Base-by-base conservation (phyloP, 2,797 vertebrate genomes). In the Neomorphus geoffroyi region DNA sequence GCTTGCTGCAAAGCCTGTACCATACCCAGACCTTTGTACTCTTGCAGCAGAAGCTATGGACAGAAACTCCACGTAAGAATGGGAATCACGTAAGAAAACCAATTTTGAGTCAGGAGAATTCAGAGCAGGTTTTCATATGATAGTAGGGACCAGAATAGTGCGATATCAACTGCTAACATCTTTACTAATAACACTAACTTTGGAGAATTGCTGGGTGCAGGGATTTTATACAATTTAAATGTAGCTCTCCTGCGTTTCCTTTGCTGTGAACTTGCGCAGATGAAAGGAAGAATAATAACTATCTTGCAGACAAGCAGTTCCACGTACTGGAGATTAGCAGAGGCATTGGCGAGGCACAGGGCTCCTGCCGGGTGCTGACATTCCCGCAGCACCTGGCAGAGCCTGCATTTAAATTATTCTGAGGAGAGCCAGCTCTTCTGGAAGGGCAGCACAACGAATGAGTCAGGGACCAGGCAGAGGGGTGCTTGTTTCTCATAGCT, bases 231-330 rank as follows among this genome's bases (percentile, higher is more conserved):
- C 89, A 60, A 86, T 94, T 93, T 95, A 93, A 88, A 90, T 80
- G 80, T 84, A 89, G 66, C 77, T 92, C 93, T 92, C 88, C 88
- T 88, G 86, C 6, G 1, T 71, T 96, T 71, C 77, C 73, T 95
- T 81, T 77, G 86, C 83, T 94, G 83, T 9, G 12, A 88, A 92
- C 74, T 67, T 54, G 69, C 3, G 14, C 65, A 80, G 90, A 85
- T 88, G 94, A 94, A 94, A 96, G 71, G 71, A 91, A 89, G 74
- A 95, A 86, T 90, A 92, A 78, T 73, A 95, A 90, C 92, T 70
- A 13, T 73, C 87, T 77, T 0, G 0, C 77, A 61, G 86, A 64
- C 64, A 91, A 87, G 74, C 67, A 80, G 61, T 75, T 77, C 66
- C 88, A 88, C 19, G 5, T 88, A 80, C 56, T 0, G 0, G 85